Conservation (phyloP, 2,113 vertebrate genomes). For the Tilapia sparmanii region DNA sequence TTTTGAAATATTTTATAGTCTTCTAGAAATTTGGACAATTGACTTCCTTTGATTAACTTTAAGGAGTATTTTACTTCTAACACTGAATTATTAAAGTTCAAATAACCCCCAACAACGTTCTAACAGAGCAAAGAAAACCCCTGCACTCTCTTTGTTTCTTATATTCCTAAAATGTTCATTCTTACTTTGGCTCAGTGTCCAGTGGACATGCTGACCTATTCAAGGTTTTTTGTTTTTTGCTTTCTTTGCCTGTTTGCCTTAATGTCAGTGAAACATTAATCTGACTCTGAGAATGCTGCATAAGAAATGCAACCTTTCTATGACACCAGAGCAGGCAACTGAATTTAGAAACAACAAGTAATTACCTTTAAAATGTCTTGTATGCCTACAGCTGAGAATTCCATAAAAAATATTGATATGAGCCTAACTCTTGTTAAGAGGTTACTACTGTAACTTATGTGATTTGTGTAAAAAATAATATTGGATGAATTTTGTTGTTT, state of each 20-base stretch:
- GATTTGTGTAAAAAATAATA: background rate
- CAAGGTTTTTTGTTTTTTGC: background rate
- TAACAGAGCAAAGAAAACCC: background rate
- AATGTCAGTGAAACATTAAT: background rate
- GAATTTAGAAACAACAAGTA: background rate
- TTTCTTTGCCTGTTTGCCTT: background rate
- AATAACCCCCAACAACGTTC: background rate
- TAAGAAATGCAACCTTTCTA: background rate
- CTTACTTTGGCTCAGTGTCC: background rate
- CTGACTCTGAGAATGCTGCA: background rate
- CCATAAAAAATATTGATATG: background rate
- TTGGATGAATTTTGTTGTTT: background rate
- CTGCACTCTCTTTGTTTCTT: background rate
- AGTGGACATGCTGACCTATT: background rate
- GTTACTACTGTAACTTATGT: background rate
- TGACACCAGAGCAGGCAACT: background rate
- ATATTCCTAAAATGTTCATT: background rate
- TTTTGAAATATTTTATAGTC: background rate
- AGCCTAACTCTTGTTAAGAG: background rate
- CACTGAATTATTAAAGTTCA: background rate
- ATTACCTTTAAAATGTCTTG: background rate
- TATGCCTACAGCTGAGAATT: background rate
- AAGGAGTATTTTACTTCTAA: background rate
- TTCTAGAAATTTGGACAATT: background rate
- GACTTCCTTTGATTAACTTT: background rate